phyloP scores from a whole-genome alignment of 2,113 vertebrate genomes.

The Peromyscus maniculatus region DNA sequence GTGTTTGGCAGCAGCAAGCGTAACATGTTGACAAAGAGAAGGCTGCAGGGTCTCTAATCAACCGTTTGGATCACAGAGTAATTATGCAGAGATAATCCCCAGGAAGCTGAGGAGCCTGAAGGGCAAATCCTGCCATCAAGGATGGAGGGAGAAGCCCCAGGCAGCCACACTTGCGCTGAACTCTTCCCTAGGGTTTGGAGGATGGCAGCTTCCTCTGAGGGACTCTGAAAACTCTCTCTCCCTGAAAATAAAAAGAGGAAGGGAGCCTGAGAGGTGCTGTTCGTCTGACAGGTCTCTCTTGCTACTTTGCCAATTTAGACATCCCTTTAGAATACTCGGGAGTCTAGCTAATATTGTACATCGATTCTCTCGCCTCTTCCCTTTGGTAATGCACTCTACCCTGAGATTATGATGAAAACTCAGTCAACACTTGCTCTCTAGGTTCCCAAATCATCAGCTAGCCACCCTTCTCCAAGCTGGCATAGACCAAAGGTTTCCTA shows the following conservation, averaged over 20 bases:
- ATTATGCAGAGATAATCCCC: conserved; percentile 22
- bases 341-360: not conserved
- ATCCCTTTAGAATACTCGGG: not conserved
- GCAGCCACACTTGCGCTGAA: not conserved
- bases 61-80: conserved; percentile 52
- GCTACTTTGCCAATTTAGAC: not conserved
- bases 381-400: not conserved
- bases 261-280: not conserved
- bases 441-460: not conserved
- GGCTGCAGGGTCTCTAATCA: conserved; percentile 31
- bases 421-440: not conserved
- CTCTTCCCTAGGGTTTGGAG: not conserved
- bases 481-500: not conserved
- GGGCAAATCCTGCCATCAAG: not conserved
- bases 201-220: not conserved
- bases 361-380: not conserved
- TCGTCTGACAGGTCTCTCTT: not conserved
- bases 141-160: not conserved
- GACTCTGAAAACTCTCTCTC: not conserved
- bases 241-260: not conserved
- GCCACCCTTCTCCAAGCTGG: not conserved
- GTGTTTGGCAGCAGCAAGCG: not conserved
- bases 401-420: not conserved
- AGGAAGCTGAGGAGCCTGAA: not conserved
- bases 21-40: conserved; percentile 47